These are phyloP conservation scores for Seira musarum DNA, from an alignment of 2,888 invertebrate species.

Conservation along the genomic window DNA sequence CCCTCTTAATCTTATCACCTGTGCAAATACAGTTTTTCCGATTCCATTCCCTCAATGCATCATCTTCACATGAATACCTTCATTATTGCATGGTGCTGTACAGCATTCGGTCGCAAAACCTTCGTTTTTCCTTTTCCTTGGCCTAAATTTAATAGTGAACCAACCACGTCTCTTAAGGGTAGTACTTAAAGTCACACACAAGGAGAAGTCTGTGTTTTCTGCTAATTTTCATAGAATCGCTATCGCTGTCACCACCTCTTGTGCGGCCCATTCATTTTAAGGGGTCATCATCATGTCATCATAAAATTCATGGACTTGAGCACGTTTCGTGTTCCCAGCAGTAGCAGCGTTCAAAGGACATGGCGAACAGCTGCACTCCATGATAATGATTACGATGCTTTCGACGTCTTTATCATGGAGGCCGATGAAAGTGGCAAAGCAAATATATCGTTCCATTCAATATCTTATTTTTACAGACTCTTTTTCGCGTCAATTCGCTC, in stretches of 20 bases:
- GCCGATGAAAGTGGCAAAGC: background rate
- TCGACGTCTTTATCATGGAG: background rate
- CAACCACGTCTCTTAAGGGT: too few species aligned
- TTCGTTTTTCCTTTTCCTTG: too few species aligned
- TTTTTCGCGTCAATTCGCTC: too few species aligned
- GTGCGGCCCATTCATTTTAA: background rate
- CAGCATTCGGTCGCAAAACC: too few species aligned
- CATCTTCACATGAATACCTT: too few species aligned
- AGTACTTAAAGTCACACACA: too few species aligned
- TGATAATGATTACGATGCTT: conserved; percentile 26
- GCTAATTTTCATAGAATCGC: background rate
- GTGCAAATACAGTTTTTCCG: background rate
- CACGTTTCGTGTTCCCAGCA: background rate
- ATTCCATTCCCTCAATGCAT: too few species aligned
- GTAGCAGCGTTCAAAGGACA: too few species aligned
- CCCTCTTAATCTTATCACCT: too few species aligned
- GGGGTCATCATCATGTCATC: background rate
- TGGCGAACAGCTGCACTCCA: conserved; percentile 39
- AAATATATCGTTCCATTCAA: background rate
- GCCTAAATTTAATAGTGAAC: too few species aligned
- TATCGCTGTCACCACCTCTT: background rate
- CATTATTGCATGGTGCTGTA: too few species aligned
- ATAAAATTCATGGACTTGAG: background rate
- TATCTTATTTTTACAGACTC: background rate
- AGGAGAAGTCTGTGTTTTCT: background rate